Evolutionary conservation across 2,888 invertebrate genomes (phyloP).

Genomic region (Ctena decussata): DNA sequence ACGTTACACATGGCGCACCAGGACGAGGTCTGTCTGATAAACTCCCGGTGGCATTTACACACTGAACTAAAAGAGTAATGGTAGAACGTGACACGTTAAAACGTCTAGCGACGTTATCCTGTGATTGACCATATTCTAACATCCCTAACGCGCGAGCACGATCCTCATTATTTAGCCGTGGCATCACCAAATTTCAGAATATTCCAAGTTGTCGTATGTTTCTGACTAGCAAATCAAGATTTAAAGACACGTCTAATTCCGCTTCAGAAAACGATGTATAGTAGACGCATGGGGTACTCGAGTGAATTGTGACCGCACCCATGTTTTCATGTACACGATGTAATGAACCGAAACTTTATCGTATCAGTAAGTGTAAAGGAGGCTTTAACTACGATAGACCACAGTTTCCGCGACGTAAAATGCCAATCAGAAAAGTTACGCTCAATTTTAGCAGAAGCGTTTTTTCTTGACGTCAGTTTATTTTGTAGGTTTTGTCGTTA

Average conservation of each 20-base stretch:
- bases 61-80: slow-evolving; percentile 4
- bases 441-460: background rate
- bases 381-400: background rate
- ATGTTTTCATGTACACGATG: background rate
- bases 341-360: background rate
- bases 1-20: slow-evolving; percentile 33
- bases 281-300: background rate
- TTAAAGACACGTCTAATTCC: background rate
- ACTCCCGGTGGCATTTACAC: slow-evolving; percentile 9
- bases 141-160: background rate
- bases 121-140: background rate
- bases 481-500: no score
- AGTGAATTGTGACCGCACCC: background rate
- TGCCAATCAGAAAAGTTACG: background rate
- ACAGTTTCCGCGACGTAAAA: background rate
- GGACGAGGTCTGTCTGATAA: slow-evolving; percentile 24
- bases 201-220: background rate
- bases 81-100: slow-evolving; percentile 15
- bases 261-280: background rate
- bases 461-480: slow-evolving; percentile 2
- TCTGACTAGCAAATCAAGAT: background rate
- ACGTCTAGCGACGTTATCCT: background rate
- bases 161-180: background rate
- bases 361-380: background rate
- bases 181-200: background rate